Evolutionary conservation across 2,797 vertebrate genomes (phyloP).

Genomic region (Toxotes lorentzi): DNA sequence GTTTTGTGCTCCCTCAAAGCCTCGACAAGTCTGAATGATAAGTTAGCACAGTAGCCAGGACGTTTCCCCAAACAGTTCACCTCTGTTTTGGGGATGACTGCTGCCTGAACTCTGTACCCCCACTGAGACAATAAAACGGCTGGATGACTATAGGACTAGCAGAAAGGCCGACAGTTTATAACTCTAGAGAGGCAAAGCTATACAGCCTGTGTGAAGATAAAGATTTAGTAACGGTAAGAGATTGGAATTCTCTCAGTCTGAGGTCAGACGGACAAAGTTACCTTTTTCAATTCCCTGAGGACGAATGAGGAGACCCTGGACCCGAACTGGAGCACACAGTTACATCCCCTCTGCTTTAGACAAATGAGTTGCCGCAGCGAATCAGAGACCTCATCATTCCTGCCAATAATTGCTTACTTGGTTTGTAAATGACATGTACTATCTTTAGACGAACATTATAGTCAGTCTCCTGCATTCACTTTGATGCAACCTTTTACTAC

Average conservation of each 20-base stretch:
- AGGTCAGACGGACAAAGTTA: slow-evolving; percentile 83
- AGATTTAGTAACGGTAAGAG: slow-evolving; percentile 86
- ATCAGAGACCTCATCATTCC: slow-evolving; percentile 59
- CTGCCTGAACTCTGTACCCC: slow-evolving; percentile 85
- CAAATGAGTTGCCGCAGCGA: slow-evolving; percentile 70
- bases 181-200: slow-evolving; percentile 78
- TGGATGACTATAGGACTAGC: slow-evolving; percentile 82
- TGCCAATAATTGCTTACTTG: slow-evolving; percentile 66
- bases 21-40: slow-evolving; percentile 51
- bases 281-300: slow-evolving; percentile 74
- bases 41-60: slow-evolving; percentile 57
- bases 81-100: slow-evolving; percentile 80
- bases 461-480: slow-evolving; percentile 19
- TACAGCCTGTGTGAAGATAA: slow-evolving; percentile 76
- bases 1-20: slow-evolving; percentile 35
- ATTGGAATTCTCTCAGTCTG: slow-evolving; percentile 83
- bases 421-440: slow-evolving; percentile 55
- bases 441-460: slow-evolving; percentile 24
- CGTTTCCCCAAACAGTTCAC: slow-evolving; percentile 75
- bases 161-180: slow-evolving; percentile 85
- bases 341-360: slow-evolving; percentile 61
- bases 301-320: slow-evolving; percentile 62
- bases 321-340: slow-evolving; percentile 58
- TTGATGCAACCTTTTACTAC: slow-evolving; percentile 19
- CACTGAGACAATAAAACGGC: slow-evolving; percentile 88